Percentiles rank a stretch among this genome's conserved stretches.
Evolutionary conservation across 2,797 vertebrate species (phyloP).

Genomic region (Nyctalus aviator): DNA sequence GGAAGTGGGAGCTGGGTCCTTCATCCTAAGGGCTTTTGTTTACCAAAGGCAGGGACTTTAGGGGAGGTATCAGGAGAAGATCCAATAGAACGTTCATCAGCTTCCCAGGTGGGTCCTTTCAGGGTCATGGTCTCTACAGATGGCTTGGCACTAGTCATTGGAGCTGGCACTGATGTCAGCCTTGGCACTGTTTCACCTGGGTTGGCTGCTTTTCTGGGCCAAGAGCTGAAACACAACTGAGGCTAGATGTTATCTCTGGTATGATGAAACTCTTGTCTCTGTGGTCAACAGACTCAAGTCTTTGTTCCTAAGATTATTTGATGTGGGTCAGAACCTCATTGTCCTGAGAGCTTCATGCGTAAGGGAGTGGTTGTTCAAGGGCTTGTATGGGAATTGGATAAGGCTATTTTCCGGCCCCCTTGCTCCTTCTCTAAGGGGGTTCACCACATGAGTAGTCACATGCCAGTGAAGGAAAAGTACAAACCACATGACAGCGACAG

Average conservation of each 20-base stretch:
- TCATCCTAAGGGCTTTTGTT: background rate
- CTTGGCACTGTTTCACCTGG: background rate
- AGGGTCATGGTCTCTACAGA: background rate
- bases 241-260: background rate
- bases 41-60: background rate
- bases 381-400: background rate
- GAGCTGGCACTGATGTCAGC: background rate
- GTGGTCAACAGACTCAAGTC: background rate
- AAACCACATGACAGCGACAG: background rate
- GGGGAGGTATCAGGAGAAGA: background rate
- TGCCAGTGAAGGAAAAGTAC: background rate
- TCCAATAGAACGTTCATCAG: background rate
- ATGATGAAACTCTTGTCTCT: background rate
- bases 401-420: background rate
- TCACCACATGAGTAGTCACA: background rate
- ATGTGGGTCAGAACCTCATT: background rate
- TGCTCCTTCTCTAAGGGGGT: background rate
- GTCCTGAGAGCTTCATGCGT: background rate
- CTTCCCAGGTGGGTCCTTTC: background rate
- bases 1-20: background rate
- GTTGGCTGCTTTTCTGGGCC: background rate
- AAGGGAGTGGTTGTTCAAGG: background rate
- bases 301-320: background rate
- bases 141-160: background rate
- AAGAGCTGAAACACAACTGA: background rate